A percentile compares a stretch with the other conserved stretches of the same genome.
phyloP scores from a whole-genome alignment of 2,113 vertebrate species.

The Baryphthengus martii region DNA sequence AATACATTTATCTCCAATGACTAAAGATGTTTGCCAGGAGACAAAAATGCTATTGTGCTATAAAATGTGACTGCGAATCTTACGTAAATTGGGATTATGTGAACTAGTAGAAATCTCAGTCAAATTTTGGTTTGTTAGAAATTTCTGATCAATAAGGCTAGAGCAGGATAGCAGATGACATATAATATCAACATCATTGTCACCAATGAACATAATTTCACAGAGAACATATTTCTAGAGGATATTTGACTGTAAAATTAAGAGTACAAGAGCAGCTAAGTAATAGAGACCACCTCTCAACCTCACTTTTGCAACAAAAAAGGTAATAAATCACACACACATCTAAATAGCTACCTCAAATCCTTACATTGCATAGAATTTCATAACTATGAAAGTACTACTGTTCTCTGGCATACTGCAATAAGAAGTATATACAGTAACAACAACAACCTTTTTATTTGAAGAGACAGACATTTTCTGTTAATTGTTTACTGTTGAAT shows the following conservation, averaged over 20 bases:
- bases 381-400: not conserved
- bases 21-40: not conserved
- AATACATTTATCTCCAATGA: not conserved
- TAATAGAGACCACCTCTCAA: not conserved
- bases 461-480: slow-evolving; percentile 12
- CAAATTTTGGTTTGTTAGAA: not conserved
- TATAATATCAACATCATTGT: not conserved
- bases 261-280: not conserved
- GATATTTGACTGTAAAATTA: not conserved
- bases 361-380: not conserved
- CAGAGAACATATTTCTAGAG: not conserved
- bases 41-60: not conserved
- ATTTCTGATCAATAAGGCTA: not conserved
- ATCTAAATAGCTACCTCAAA: not conserved
- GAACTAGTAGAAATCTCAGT: not conserved
- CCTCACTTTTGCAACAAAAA: not conserved
- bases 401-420: not conserved
- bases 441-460: not conserved
- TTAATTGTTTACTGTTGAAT: not conserved
- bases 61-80: not conserved
- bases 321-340: not conserved
- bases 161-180: not conserved
- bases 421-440: not conserved
- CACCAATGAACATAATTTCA: not conserved
- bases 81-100: not conserved